phyloP scores from a whole-genome alignment of 2,888 invertebrate genomes.

The Leptopterna dolabrata region DNA sequence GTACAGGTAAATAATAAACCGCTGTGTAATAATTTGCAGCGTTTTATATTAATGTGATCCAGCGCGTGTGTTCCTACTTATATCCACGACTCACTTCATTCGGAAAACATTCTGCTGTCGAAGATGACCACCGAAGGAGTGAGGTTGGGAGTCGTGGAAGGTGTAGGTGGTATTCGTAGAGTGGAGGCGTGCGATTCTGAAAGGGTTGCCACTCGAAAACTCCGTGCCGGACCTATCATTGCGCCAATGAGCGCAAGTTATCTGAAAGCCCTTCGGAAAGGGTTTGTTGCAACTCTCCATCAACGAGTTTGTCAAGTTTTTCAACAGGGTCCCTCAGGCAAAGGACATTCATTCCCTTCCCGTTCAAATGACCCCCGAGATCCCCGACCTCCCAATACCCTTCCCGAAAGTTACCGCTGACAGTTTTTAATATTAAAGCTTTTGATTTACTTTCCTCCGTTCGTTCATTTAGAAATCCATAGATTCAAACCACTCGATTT shows the following conservation, averaged over 20 bases:
- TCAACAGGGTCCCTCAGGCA: neutral
- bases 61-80: no score
- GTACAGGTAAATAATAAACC: no score
- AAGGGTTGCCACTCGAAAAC: neutral
- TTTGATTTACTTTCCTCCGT: neutral
- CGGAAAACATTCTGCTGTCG: no score
- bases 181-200: neutral
- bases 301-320: slow-evolving; percentile 34
- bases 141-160: no score
- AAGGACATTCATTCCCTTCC: neutral
- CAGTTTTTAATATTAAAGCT: no score
- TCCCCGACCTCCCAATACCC: neutral
- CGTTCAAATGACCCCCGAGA: neutral
- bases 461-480: neutral
- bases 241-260: slow-evolving; percentile 35
- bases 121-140: no score
- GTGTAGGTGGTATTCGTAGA: no score
- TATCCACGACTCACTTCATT: no score
- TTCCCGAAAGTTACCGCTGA: neutral
- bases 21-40: no score
- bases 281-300: slow-evolving; percentile 25
- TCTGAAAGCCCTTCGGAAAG: neutral
- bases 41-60: no score
- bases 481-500: no score
- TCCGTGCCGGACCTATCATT: slow-evolving; percentile 29